Conservation (phyloP, 2,888 invertebrate genomes). For the Lasioglossum calceatum region DNA sequence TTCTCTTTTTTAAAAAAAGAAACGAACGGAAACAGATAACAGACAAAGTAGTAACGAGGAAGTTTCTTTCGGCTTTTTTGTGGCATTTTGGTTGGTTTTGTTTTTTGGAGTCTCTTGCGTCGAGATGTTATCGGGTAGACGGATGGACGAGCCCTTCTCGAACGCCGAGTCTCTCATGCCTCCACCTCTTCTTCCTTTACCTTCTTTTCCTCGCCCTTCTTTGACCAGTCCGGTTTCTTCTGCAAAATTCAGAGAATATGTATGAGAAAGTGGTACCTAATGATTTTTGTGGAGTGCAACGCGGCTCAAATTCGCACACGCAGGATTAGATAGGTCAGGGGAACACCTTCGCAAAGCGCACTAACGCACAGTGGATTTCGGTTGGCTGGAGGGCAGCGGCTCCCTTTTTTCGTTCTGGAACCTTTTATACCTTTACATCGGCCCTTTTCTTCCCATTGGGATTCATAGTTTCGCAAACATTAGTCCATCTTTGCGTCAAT, state of each 20-base stretch:
- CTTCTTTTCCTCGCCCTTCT: conserved; percentile 95
- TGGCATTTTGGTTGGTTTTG: background rate
- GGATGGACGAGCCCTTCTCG: conserved; percentile 60
- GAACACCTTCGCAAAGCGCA: conserved; percentile 63
- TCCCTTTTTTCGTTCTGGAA: background rate
- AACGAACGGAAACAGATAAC: conserved; percentile 1
- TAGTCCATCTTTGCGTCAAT: background rate
- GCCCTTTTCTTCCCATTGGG: background rate
- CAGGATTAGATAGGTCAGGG: conserved; percentile 54
- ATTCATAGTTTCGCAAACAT: background rate
- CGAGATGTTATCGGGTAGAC: conserved; percentile 62
- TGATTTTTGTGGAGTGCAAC: background rate
- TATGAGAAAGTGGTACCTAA: conserved; percentile 35
- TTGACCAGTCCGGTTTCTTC: conserved; percentile 98
- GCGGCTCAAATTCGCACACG: conserved; percentile 61
- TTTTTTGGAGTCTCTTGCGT: conserved; percentile 49
- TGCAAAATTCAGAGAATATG: conserved; percentile 86
- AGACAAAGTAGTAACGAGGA: conserved; percentile 43
- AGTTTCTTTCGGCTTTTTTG: conserved; percentile 17
- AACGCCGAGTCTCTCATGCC: conserved; percentile 87
- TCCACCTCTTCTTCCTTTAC: conserved; percentile 94
- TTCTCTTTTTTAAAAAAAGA: conserved; percentile 18
- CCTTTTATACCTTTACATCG: background rate
- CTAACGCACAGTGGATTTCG: conserved; percentile 14
- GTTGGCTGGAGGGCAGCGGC: background rate